Base-by-base conservation (phyloP, 2,888 invertebrate genomes). In the Melinaea marsaeus region DNA sequence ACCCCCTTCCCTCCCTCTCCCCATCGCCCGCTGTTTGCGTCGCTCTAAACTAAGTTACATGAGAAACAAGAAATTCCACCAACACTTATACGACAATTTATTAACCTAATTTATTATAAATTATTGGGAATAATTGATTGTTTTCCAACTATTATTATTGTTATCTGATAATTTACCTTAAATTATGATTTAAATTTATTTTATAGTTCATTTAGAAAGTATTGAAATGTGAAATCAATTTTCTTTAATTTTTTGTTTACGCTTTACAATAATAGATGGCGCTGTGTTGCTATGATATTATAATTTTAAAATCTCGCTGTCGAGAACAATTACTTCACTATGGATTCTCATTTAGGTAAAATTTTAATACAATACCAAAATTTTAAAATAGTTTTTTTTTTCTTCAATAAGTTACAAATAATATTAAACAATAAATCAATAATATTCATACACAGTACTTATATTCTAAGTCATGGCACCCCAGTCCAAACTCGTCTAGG, bases 401-500 rank as follows among this genome's bases (percentile, higher is more conserved):
- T 37, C 4, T 37, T 37, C 37, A 37, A 4, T 37, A 37, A 37
- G 7, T 37, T 37, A 37, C 9, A 42, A 42, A 9, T 42, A 9
- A 9, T 42, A 42, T 42, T 11, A 42, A 9, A 9, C 3, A 42
- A 11, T 42, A 42, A 42, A 42, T 42, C 9, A 9, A 9, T 42
- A 37, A 37, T 37, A 37, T 37, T 2, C 11, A 42, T 42, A 42
- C 42, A 42, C 42, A 22, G 32, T 32, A 32, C 2, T 32, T 32
- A 9, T 32, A 32, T 32, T 51, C 51, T 48, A 48, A 13, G 4
- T 48, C 48, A 46, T 4, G 88, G 88, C 86, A 86, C 84, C 87
- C 84, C 86, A 22, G 22, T 89, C 89, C 86, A 89, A 88, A 90
- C 90, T 90, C 90, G 90, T 90, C 90, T 89, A 88, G 82, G 89